Evolutionary conservation across 2,797 vertebrate species (phyloP).

Genomic region (Trematomus bernacchii): DNA sequence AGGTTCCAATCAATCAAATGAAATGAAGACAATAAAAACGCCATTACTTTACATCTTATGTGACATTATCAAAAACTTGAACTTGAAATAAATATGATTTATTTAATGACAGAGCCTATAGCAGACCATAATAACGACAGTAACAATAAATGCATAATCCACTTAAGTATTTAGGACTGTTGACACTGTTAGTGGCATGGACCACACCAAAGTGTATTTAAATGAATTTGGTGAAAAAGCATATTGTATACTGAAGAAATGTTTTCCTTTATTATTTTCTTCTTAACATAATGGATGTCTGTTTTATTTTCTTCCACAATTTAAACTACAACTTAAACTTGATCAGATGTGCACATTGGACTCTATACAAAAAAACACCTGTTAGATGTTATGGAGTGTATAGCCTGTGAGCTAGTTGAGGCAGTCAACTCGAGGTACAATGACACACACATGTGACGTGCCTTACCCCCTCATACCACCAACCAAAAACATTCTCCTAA

Average conservation of each 20-base stretch:
- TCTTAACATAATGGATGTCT: not conserved
- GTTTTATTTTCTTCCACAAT: not conserved
- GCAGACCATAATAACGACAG: too few species aligned
- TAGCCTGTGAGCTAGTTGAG: too few species aligned
- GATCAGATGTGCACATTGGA: not conserved
- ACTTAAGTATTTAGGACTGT: not conserved
- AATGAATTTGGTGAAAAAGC: too few species aligned
- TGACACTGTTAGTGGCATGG: too few species aligned
- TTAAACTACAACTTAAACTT: not conserved
- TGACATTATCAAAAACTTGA: too few species aligned
- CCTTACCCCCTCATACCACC: too few species aligned
- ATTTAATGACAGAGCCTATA: not conserved
- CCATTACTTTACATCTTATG: not conserved
- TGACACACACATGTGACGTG: too few species aligned
- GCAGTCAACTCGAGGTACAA: too few species aligned
- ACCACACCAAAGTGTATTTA: too few species aligned
- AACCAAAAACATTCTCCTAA: too few species aligned
- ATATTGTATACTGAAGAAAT: too few species aligned
- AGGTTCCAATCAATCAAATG: not conserved
- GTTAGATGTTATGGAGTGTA: too few species aligned
- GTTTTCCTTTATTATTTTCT: not conserved
- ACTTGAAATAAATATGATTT: not conserved
- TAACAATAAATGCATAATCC: not conserved
- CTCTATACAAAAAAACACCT: not conserved
- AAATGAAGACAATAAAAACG: not conserved